phyloP scores from a whole-genome alignment of 2,797 vertebrate genomes.

The Emydoidea blandingii region DNA sequence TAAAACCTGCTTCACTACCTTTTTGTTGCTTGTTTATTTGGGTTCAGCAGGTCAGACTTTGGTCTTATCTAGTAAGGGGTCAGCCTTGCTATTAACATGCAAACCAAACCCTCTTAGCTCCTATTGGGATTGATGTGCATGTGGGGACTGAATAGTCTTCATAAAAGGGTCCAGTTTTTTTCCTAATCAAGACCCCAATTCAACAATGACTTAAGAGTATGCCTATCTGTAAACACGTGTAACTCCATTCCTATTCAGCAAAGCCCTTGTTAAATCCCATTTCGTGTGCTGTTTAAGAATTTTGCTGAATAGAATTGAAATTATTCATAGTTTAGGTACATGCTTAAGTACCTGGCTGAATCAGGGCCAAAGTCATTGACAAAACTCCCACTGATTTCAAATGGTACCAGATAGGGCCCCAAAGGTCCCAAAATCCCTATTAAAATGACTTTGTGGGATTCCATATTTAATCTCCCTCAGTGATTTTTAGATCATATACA shows the following conservation, averaged over 20 bases:
- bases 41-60: rapidly evolving
- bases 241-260: neutral
- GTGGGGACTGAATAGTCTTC: neutral
- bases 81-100: neutral
- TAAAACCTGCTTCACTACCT: rapidly evolving
- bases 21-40: neutral
- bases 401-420: neutral
- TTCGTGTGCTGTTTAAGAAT: neutral
- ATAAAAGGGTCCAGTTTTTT: no score
- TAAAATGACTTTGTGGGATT: neutral
- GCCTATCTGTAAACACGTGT: neutral
- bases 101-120: neutral
- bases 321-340: neutral
- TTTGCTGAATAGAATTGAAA: neutral
- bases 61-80: rapidly evolving
- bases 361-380: neutral
- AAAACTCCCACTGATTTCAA: neutral
- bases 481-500: neutral
- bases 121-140: neutral
- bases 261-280: rapidly evolving
- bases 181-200: neutral
- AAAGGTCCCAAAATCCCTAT: neutral
- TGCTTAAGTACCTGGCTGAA: neutral
- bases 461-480: neutral
- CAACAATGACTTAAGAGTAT: rapidly evolving